These are phyloP conservation scores for Hermodice carunculata DNA, from an alignment of 2,888 invertebrate genomes.

Conservation along the genomic window DNA sequence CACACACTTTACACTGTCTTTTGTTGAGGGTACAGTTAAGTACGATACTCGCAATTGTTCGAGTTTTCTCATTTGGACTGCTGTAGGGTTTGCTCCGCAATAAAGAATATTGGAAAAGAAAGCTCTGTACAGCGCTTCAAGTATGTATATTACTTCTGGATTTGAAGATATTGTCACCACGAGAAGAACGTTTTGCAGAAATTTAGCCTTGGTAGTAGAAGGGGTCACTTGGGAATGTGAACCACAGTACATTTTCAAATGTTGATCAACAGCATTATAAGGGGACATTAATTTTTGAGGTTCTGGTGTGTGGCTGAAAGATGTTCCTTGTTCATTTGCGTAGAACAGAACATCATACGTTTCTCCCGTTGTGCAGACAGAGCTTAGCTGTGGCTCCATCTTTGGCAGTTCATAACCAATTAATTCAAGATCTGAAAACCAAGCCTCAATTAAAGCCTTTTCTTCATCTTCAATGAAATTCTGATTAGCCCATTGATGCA, in stretches of 20 bases:
- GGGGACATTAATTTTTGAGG: conserved; percentile 13
- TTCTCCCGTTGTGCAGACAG: neutral
- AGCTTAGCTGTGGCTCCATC: neutral
- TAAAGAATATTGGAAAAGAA: conserved; percentile 37
- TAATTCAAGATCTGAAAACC: conserved; percentile 38
- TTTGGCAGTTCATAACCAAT: conserved; percentile 36
- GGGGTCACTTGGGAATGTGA: conserved; percentile 14
- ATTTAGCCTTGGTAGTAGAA: neutral
- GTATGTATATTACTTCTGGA: conserved; percentile 12
- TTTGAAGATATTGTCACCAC: conserved; percentile 21
- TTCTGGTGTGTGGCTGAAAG: conserved; percentile 27
- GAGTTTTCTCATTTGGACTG: neutral
- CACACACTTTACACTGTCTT: conserved; percentile 26
- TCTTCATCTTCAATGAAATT: conserved; percentile 33
- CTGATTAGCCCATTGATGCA: conserved; percentile 25
- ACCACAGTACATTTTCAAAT: conserved; percentile 5
- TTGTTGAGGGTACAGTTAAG: conserved; percentile 9
- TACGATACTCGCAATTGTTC: conserved; percentile 34
- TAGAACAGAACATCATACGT: conserved; percentile 35
- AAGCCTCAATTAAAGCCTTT: conserved; percentile 38
- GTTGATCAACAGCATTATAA: conserved; percentile 10
- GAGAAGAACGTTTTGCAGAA: conserved; percentile 22
- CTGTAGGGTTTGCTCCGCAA: conserved; percentile 29
- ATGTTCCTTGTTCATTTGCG: conserved; percentile 34
- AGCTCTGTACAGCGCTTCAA: conserved; percentile 29